Evolutionary conservation across 2,113 vertebrate species (phyloP).

Genomic region (Platysternon megacephalum): DNA sequence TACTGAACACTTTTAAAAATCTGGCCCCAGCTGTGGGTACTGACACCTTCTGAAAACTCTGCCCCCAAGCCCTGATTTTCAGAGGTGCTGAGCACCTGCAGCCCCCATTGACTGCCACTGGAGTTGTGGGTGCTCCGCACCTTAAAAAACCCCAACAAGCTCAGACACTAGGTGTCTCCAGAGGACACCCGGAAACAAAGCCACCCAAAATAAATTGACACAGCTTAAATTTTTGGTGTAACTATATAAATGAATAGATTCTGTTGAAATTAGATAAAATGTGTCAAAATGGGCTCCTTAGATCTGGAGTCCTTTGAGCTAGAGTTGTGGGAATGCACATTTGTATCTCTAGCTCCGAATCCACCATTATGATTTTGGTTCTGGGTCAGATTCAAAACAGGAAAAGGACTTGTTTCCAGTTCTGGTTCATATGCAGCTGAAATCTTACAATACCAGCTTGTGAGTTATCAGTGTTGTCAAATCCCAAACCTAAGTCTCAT

Average conservation of each 20-base stretch:
- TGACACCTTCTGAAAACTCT: background rate
- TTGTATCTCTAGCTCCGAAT: background rate
- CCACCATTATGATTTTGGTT: background rate
- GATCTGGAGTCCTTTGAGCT: background rate
- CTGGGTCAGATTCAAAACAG: background rate
- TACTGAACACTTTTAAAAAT: background rate
- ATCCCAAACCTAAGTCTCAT: background rate
- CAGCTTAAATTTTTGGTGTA: background rate
- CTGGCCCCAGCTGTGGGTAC: background rate
- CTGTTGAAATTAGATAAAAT: background rate
- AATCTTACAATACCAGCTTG: background rate
- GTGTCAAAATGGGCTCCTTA: background rate
- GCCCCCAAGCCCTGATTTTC: background rate
- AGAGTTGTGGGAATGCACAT: background rate
- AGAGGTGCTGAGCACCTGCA: background rate
- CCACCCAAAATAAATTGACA: background rate
- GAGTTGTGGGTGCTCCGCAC: background rate
- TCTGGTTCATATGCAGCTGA: background rate
- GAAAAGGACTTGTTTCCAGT: background rate
- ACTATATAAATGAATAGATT: background rate
- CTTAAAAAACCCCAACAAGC: background rate
- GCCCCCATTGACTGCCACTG: background rate
- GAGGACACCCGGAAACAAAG: background rate
- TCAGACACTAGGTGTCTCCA: background rate
- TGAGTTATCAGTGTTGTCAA: background rate